Percentiles rank a stretch among this genome's conserved stretches.
Evolutionary conservation across 2,113 vertebrate species (phyloP).

Genomic region (Phrynocephalus versicolor): DNA sequence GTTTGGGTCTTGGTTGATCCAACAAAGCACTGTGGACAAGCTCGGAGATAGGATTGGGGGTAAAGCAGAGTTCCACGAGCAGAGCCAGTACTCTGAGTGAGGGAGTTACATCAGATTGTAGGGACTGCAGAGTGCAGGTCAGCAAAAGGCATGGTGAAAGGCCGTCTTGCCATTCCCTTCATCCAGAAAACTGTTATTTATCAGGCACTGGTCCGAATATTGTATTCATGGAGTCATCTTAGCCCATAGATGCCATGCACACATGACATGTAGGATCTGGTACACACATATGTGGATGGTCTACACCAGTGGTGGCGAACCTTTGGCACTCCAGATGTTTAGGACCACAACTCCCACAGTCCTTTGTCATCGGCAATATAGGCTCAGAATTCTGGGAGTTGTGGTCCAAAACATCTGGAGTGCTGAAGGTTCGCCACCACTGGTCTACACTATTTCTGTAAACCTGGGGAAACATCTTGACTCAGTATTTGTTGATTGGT

Average conservation of each 20-base stretch:
- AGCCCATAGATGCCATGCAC: neutral
- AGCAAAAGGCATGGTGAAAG: neutral
- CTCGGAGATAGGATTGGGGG: no score
- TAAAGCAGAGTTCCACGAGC: neutral
- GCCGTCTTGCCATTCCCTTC: neutral
- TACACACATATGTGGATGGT: neutral
- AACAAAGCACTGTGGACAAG: neutral
- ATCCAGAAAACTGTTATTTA: neutral
- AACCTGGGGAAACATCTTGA: neutral
- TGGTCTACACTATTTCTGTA: no score
- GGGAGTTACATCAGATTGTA: neutral
- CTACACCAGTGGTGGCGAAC: no score
- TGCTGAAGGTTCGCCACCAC: no score
- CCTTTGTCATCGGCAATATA: no score
- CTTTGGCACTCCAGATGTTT: no score
- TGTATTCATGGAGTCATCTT: no score
- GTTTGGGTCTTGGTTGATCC: neutral
- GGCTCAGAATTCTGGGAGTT: no score
- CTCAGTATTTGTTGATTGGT: neutral
- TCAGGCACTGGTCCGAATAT: no score
- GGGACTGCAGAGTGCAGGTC: neutral
- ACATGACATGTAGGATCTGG: no score
- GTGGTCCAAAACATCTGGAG: no score
- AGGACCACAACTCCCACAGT: no score
- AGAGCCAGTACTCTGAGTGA: neutral